phyloP scores from a whole-genome alignment of 1,140 invertebrate genomes.

The Drosophila pseudoobscura region DNA sequence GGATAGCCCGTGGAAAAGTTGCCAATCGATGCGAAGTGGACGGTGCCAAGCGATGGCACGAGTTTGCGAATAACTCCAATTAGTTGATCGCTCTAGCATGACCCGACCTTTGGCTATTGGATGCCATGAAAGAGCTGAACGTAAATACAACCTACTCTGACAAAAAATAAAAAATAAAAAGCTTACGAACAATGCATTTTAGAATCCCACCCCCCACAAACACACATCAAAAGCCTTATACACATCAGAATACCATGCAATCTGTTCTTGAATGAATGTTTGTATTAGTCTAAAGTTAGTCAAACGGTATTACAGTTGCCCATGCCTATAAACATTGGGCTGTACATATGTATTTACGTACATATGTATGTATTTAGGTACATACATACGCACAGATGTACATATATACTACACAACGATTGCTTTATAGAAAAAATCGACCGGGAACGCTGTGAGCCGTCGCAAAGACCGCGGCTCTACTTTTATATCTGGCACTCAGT shows the following conservation, averaged over 20 bases:
- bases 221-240: conserved; percentile 18
- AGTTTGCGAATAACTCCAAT: conserved; percentile 60
- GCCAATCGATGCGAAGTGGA: conserved; percentile 1
- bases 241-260: conserved; percentile 37
- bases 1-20: neutral
- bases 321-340: conserved; percentile 11
- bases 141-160: neutral
- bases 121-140: conserved; percentile 8
- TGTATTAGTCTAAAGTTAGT: conserved; percentile 62
- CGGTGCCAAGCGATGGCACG: conserved; percentile 51
- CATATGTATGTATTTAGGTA: neutral
- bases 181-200: conserved; percentile 30
- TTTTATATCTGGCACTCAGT: too few species aligned
- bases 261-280: conserved; percentile 37
- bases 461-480: too few species aligned
- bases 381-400: neutral
- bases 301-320: conserved; percentile 56
- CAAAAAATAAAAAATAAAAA: conserved; percentile 26
- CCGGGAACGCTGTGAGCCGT: too few species aligned
- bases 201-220: conserved; percentile 14
- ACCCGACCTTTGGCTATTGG: conserved; percentile 66
- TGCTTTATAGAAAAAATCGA: conserved; percentile 30
- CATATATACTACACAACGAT: neutral
- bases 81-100: conserved; percentile 76
- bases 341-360: conserved; percentile 1